Percentiles rank a stretch among this genome's conserved stretches.
Conservation (phyloP, 2,888 invertebrate species). For the Sminthurinus aureus region DNA sequence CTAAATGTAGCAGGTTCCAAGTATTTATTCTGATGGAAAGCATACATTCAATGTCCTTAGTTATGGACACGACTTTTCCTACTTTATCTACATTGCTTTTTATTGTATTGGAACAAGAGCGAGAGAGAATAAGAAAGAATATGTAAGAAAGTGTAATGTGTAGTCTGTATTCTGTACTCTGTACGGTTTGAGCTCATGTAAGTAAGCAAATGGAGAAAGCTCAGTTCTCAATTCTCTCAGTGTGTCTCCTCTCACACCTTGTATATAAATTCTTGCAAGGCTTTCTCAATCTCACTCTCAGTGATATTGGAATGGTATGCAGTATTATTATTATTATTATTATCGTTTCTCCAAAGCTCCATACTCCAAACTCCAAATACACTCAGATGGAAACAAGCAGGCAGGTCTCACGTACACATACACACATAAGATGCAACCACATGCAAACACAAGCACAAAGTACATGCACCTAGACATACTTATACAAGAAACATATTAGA, state of each 20-base stretch:
- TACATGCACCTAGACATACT: no score
- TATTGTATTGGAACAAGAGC: slow-evolving; percentile 36
- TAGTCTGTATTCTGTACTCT: no score
- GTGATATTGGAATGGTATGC: neutral
- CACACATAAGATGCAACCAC: neutral
- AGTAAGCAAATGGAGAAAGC: neutral
- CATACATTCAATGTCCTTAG: slow-evolving; percentile 16
- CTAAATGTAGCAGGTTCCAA: slow-evolving; percentile 27
- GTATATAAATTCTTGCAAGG: slow-evolving; percentile 26
- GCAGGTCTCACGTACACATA: neutral
- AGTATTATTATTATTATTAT: neutral
- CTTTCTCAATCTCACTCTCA: neutral
- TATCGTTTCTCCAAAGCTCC: neutral
- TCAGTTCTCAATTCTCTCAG: neutral
- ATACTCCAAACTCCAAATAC: neutral
- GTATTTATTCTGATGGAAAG: slow-evolving; percentile 34
- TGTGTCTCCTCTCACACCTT: slow-evolving; percentile 34
- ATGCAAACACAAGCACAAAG: no score
- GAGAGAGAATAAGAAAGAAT: neutral
- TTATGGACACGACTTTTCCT: slow-evolving; percentile 8
- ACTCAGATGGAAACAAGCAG: no score
- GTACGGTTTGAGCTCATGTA: no score
- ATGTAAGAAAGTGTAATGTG: no score
- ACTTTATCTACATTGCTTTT: slow-evolving; percentile 31
- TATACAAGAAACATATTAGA: no score